A percentile compares a stretch with the other conserved stretches of the same genome.
Conservation (phyloP, 2,888 invertebrate genomes). For the Ormyrus pomaceus region DNA sequence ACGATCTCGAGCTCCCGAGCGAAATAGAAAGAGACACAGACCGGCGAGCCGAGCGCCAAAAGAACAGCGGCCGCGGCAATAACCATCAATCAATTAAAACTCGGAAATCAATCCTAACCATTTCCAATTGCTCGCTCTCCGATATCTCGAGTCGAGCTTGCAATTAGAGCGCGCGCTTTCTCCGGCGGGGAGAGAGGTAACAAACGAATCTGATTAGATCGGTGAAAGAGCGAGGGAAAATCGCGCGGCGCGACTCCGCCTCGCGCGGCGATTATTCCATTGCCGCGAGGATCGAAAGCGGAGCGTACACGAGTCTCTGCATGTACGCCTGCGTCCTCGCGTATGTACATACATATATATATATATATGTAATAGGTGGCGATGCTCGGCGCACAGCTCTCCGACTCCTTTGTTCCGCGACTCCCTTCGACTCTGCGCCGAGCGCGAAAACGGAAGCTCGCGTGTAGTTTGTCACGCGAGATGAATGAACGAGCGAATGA, state of each 20-base stretch:
- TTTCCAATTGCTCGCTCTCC: conserved; percentile 26
- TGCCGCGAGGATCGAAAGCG: conserved; percentile 17
- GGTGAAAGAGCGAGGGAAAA: conserved; percentile 35
- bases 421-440: background rate
- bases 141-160: conserved; percentile 5
- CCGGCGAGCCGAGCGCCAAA: background rate
- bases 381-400: too few species aligned
- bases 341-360: background rate
- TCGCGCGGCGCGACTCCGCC: background rate
- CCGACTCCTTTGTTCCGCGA: background rate
- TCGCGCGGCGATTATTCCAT: conserved; percentile 37
- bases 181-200: background rate
- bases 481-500: conserved; percentile 41
- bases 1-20: too few species aligned
- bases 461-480: conserved; percentile 42
- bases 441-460: conserved; percentile 24
- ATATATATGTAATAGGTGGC: too few species aligned
- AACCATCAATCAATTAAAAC: conserved; percentile 42
- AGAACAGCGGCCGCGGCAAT: background rate
- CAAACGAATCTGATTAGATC: conserved; percentile 47
- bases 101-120: conserved; percentile 33
- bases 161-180: conserved; percentile 6
- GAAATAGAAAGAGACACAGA: too few species aligned
- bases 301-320: background rate
- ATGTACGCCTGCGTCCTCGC: background rate